Base-by-base conservation (phyloP, 2,888 invertebrate species). In the Leptinotarsa peninsularis region DNA sequence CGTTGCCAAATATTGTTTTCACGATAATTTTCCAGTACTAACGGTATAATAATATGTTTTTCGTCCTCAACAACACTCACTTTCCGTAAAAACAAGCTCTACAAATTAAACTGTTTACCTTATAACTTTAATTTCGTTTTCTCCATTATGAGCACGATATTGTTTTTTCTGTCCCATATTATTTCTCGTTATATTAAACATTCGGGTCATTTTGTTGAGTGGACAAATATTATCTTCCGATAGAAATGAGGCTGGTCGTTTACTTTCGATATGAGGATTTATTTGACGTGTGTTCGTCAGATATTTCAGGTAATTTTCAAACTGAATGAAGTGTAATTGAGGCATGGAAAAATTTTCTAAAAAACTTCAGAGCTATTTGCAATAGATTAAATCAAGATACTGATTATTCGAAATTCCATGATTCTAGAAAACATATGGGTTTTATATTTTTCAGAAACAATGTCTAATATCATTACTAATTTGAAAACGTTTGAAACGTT, bases 71-170 rank as follows among this genome's bases (percentile, higher is more conserved):
- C 69, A 27, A 68, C 33, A 66, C 56, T n/a, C 23, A 66, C 60
- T 69, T 73, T 73, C 71, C 67, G 58, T 33, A 50, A 71, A 67
- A 73, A 73, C 67, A 66, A 54, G 69, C 72, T 18, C 49, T 71
- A 56, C 71, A 73, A 66, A 75, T 78, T 58, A 73, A 56, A 67
- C 49, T 78, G 78, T 77, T 75, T 75, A 73, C 70, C 49, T 67
- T 76, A 66, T 43, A 66, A 74, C 63, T 72, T 79, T 79, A 77
- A 77, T 79, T 75, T 79, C 75, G 73, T 77, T 71, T 63, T 72
- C 43, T 43, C 3, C 43, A 43, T 69, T 79, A 68, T 74, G 67
- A 21, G 1, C 33, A n/a, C 63, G 52, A 74, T 74, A 50, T 69
- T 63, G 49, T 66, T 17, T 63, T 54, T 69, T 27, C 67, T 63